Conservation (phyloP, 2,888 invertebrate species). For the Orthosia incerta region DNA sequence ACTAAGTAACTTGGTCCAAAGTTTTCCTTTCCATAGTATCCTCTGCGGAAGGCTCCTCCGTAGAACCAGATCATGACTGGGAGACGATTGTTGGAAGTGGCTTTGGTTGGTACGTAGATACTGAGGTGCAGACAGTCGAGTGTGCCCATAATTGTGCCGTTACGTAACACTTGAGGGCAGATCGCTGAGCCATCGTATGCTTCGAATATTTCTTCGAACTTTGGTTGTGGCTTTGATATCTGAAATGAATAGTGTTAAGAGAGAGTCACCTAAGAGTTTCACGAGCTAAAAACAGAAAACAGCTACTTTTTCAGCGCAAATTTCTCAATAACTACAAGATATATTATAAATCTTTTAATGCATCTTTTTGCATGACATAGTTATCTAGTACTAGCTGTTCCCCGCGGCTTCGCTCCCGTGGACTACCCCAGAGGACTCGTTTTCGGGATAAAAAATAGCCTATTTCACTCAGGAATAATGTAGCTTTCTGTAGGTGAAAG, state of each 20-base stretch:
- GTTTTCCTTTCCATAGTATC: slow-evolving; percentile 63
- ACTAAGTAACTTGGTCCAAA: slow-evolving; percentile 75
- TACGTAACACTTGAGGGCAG: slow-evolving; percentile 77
- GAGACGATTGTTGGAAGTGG: slow-evolving; percentile 66
- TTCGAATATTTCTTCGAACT: slow-evolving; percentile 71
- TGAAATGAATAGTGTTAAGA: not conserved
- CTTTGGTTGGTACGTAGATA: slow-evolving; percentile 74
- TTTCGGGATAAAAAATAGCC: too few relatives aligned
- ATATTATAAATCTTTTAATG: too few relatives aligned
- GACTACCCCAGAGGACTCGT: too few relatives aligned
- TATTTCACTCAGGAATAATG: too few relatives aligned
- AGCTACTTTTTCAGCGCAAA: too few relatives aligned
- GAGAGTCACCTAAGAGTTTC: too few relatives aligned
- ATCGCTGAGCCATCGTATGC: slow-evolving; percentile 74
- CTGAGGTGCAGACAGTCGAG: slow-evolving; percentile 77
- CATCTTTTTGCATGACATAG: too few relatives aligned
- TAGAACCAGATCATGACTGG: slow-evolving; percentile 79
- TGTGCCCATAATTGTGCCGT: slow-evolving; percentile 64
- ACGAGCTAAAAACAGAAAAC: too few relatives aligned
- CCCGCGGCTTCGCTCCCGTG: too few relatives aligned
- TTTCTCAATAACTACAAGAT: too few relatives aligned
- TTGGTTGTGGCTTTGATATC: slow-evolving; percentile 59
- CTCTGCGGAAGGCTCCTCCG: slow-evolving; percentile 74
- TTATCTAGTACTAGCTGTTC: too few relatives aligned
- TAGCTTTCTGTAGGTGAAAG: too few relatives aligned